Evolutionary conservation across 2,113 vertebrate species (phyloP).

Genomic region (Seriola rivoliana): DNA sequence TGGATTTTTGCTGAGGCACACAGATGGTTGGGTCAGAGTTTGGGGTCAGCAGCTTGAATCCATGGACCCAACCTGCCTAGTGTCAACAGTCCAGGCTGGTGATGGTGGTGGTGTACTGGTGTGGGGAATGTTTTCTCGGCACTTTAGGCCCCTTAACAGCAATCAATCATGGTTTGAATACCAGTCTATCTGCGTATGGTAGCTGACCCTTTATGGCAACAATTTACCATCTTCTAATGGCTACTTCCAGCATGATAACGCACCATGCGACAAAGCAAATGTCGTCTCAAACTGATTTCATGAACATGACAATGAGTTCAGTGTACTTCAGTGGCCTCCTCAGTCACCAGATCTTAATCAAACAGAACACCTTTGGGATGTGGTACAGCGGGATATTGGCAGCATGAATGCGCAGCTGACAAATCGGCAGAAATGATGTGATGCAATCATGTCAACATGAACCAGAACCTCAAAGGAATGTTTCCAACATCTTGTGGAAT

Average conservation of each 20-base stretch:
- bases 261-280: no score
- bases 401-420: background rate
- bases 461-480: background rate
- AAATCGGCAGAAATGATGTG: background rate
- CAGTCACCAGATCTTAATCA: background rate
- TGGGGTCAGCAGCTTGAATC: background rate
- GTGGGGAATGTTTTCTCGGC: no score
- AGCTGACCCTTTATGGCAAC: background rate
- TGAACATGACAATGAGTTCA: background rate
- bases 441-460: background rate
- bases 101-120: background rate
- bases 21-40: background rate
- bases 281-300: background rate
- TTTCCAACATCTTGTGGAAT: background rate
- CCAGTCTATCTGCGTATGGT: background rate
- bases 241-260: background rate
- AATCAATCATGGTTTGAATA: no score
- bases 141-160: no score
- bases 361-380: background rate
- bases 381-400: background rate
- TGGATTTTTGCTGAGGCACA: background rate
- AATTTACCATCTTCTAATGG: background rate
- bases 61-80: background rate
- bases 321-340: background rate
- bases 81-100: background rate